Base-by-base conservation (phyloP, 2,888 invertebrate genomes). In the Leucoma salicis region DNA sequence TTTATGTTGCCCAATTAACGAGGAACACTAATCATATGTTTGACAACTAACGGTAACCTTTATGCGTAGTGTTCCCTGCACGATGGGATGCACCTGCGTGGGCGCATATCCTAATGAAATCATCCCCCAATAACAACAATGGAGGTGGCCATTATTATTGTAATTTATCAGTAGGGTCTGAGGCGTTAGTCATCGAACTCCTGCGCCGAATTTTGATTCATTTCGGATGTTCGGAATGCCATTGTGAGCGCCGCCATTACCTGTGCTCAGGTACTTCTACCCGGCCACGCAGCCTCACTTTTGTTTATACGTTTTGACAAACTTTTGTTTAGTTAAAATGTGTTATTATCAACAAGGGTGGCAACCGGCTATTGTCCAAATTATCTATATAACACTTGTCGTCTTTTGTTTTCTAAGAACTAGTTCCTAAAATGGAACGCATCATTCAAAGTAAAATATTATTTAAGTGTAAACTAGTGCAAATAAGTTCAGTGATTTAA, bases 201-300 rank as follows among this genome's bases (percentile, higher is more conserved):
- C 70, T 71, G 74, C 70, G 66, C 58, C 74, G 80, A 82, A 78
- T 83, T 86, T 86, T 82, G 85, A 87, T 85, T 88, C 82, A 87
- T 85, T 84, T 84, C 76, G 78, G 74, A 80, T 83, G 82, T 59
- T 66, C 74, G 86, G 88, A 86, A 88, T 88, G 86, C 84, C 79
- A 87, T 88, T 87, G 86, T 85, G 65, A 66, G 61, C 66, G 76
- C 75, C 78, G 78, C 62, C 65, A 59, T 69, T 87, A 86, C 88
- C 86, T 87, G 85, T 63, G 63, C 58, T 65, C 78, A 71, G 71
- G 70, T 65, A 70, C 54, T 46, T 42, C 33, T 35, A 25, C 38
- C 18, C 42, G 27, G 11, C 36, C 32, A 28, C 39, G 46, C 49
- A 44, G 55, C 52, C 46, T 42, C 40, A 64, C 65, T 69, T 73